Base-by-base conservation (phyloP, 2,113 vertebrate species). In the Lates calcarifer region DNA sequence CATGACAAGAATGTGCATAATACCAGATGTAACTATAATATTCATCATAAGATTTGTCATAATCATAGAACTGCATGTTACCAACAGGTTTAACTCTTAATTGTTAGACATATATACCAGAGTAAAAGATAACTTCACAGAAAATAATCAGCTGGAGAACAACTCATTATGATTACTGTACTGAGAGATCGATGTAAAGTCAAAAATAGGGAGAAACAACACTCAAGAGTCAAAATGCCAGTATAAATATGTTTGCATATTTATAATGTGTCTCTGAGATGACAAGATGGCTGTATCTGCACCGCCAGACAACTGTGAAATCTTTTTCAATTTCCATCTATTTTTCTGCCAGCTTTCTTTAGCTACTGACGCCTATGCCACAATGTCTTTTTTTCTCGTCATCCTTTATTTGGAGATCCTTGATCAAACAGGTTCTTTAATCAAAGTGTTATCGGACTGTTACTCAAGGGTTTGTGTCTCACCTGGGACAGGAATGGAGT, bases 381-480 rank as follows among this genome's bases (percentile, higher is more conserved):
- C 47, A 76, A 39, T 4, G 29, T 6, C 37, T 43, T 14, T 71
- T 71, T 18, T 45, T 53, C 47, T 43, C 17, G 15, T 58, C 51
- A 24, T 31, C 9, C n/a, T 41, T 68, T 60, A 62, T 74, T 45
- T 66, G 29, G 45, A 71, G 49, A 41, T 60, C 37, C 66, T 71
- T 79, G n/a, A 89, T 88, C 64, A 85, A 76, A 88, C 49, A 33
- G 20, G 14, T 72, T 65, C 31, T 65, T 68, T 62, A 74, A 83
- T 84, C 66, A 84, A 61, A 74, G 43, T 17, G 0, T 8, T 24
- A 17, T 28, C 74, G 57, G 62, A 69, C 2, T 51, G 61, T 55
- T 67, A 22, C 31, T 80, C 67, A 56, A 11, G 18, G 17, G 67
- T 33, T 45, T 8, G 18, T 31, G 20, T 73, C 41, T 78, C 61